Base-by-base conservation (phyloP, 2,797 vertebrate genomes). In the Pipistrellus pygmaeus region DNA sequence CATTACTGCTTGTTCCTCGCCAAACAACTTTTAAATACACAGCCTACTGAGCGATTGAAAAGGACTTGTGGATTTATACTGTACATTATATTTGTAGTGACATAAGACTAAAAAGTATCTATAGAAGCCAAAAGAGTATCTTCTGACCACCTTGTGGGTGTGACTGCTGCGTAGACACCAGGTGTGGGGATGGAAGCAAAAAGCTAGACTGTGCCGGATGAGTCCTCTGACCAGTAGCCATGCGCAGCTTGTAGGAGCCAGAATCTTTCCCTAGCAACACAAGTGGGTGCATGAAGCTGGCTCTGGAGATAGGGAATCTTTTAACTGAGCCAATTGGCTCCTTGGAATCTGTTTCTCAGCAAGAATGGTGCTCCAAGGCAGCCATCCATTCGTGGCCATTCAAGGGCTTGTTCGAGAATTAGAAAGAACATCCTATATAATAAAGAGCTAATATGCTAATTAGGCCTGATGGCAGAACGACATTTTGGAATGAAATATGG, bases 361-460 rank as follows among this genome's bases (percentile, higher is more conserved):
- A 99, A 99, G 98, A 99, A 98, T 51, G 99, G 99, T 57, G 99
- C 99, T 0, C 99, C 99, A 80, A 98, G 99, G 71, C 99, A 99
- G 97, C 99, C 99, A 14, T 98, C 98, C 14, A 90, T 99, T 78
- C 99, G 99, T 95, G 98, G 98, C 35, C 97, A 98, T 48, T 99
- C 99, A 0, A 98, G 98, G n/a, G 99, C 98, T 77, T 97, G 98
- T 64, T 97, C 99, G 81, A 97, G 93, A 94, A 98, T 99, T 92
- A 97, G 97, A 92, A 98, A 98, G 73, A 98, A 97, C 60, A 97
- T 99, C 60, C 60, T 62, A 62, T 62, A 15, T 62, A 62, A 62
- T 30, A 62, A 62, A 62, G 60, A 62, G 27, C 27, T 14, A 62
- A 62, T 62, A 62, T 60, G 12, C 25, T 60, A 60, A 60, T 27